Evolutionary conservation across 53 echinoderm and acorn worm species (phyloP).

Genomic region (Paracentrotus lividus): DNA sequence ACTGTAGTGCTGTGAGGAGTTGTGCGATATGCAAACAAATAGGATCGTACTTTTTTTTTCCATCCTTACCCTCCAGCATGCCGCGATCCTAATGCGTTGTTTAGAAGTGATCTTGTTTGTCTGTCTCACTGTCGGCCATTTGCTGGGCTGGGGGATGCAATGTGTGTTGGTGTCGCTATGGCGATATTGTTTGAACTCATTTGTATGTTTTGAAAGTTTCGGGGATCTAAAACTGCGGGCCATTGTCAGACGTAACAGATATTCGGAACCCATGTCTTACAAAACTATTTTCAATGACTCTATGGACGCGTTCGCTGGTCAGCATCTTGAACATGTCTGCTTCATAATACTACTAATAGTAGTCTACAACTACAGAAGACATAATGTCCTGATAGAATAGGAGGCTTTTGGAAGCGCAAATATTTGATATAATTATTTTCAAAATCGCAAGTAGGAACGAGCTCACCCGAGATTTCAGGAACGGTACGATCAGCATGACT

Average conservation of each 20-base stretch:
- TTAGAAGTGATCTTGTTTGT: slow-evolving; percentile 74
- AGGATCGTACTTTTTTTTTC: slow-evolving; percentile 61
- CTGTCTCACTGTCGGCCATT: slow-evolving; percentile 76
- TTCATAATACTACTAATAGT: background rate
- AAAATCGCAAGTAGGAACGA: too few relatives aligned
- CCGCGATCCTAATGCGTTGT: slow-evolving; percentile 65
- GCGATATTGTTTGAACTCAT: too few relatives aligned
- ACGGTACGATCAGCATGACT: too few relatives aligned
- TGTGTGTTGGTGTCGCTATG: background rate
- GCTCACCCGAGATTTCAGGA: too few relatives aligned
- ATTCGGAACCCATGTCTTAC: background rate
- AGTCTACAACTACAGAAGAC: background rate
- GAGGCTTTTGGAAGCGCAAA: too few relatives aligned
- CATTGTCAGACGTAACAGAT: background rate
- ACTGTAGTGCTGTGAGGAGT: too few relatives aligned
- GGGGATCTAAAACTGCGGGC: background rate
- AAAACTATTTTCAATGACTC: background rate
- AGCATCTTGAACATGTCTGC: background rate
- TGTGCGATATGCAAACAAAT: slow-evolving; percentile 12
- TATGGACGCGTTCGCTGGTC: background rate
- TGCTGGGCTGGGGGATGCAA: slow-evolving; percentile 70
- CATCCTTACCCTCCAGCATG: slow-evolving; percentile 68
- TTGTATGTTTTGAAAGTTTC: background rate
- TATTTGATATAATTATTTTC: too few relatives aligned
- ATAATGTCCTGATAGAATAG: background rate